Conservation (phyloP, 1,140 invertebrate genomes). For the Linepithema humile region DNA sequence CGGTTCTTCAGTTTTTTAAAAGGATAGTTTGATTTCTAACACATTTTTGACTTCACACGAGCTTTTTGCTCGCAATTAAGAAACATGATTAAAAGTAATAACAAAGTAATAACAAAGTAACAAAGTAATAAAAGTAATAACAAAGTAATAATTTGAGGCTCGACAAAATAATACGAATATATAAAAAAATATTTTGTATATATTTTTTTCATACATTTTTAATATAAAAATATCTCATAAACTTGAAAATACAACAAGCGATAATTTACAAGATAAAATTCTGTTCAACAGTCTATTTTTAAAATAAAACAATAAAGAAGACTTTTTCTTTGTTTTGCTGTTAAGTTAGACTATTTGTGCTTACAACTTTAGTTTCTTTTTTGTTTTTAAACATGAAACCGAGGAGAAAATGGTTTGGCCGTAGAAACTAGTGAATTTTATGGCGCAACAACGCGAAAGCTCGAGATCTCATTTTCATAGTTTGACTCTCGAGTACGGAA, state of each 20-base stretch:
- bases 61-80: no score
- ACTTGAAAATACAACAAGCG: no score
- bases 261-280: not conserved
- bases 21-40: not conserved
- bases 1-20: not conserved
- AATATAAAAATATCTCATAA: no score
- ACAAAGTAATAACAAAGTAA: no score
- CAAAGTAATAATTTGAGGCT: not conserved
- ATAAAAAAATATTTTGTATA: no score
- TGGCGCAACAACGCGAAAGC: not conserved
- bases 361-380: not conserved
- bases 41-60: not conserved
- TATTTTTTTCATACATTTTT: no score
- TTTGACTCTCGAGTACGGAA: conserved; percentile 17
- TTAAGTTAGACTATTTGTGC: not conserved
- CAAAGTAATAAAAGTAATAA: not conserved
- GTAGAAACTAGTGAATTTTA: not conserved
- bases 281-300: not conserved
- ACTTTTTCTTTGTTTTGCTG: not conserved
- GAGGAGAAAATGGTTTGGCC: not conserved
- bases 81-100: not conserved
- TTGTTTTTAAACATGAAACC: not conserved
- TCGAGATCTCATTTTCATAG: conserved; percentile 29
- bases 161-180: not conserved
- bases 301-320: not conserved